phyloP scores from a whole-genome alignment of 2,113 vertebrate species.

The Pyxicephalus adspersus region DNA sequence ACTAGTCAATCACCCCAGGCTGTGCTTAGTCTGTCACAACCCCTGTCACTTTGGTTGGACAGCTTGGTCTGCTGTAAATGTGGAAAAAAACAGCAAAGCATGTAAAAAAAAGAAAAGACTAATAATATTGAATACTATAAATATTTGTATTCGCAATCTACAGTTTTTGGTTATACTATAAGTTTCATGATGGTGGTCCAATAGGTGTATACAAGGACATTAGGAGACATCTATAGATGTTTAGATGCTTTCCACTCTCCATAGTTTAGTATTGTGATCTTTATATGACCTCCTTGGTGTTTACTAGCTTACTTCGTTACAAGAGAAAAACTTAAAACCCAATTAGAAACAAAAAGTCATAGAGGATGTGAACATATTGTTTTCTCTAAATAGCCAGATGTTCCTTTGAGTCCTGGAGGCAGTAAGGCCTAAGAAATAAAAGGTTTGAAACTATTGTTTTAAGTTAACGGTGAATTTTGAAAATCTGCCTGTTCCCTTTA shows the following conservation, averaged over 20 bases:
- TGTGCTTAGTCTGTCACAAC: no score
- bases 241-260: neutral
- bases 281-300: constrained; percentile 39
- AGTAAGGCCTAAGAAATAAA: constrained; percentile 78
- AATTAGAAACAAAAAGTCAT: constrained; percentile 90
- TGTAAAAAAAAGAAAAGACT: no score
- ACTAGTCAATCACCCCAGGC: no score
- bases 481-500: constrained; percentile 84
- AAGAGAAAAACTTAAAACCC: constrained; percentile 71
- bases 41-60: no score
- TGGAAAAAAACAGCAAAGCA: no score
- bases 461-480: constrained; percentile 84
- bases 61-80: no score
- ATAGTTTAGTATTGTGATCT: constrained; percentile 7
- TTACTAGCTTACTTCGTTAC: constrained; percentile 14
- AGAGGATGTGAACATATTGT: constrained; percentile 87
- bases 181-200: no score
- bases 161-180: no score
- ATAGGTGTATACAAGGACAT: no score
- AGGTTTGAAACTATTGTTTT: constrained; percentile 85
- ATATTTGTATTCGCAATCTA: no score
- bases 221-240: neutral
- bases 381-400: constrained; percentile 88
- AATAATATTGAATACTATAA: no score
- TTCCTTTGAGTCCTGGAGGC: constrained; percentile 82